Evolutionary conservation across 2,797 vertebrate species (phyloP).

Genomic region (Odontamblyopus rebecca): DNA sequence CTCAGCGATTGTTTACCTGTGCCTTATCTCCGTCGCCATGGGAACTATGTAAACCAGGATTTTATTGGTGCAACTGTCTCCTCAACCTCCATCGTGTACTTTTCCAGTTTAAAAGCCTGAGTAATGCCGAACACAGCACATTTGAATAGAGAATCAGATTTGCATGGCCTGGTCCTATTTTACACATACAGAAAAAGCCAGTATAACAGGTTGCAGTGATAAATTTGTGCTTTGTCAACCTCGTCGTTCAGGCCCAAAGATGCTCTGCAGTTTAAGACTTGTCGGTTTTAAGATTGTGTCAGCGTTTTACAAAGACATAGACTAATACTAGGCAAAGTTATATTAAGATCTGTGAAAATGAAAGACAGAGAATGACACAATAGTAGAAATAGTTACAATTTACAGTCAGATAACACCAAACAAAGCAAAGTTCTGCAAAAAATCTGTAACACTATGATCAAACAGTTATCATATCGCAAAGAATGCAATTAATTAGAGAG

Average conservation of each 20-base stretch:
- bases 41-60: conserved; percentile 57
- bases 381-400: not conserved
- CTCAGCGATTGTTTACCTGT: conserved; percentile 55
- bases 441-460: too few relatives aligned
- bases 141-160: conserved; percentile 7
- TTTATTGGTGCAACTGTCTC: conserved; percentile 39
- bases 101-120: conserved; percentile 7
- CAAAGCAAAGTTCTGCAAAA: too few relatives aligned
- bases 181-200: not conserved
- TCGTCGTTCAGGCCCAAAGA: not conserved
- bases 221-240: not conserved
- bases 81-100: not conserved
- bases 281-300: not conserved
- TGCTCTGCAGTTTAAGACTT: not conserved
- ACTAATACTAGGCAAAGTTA: too few relatives aligned
- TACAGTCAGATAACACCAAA: not conserved
- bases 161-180: not conserved
- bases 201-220: not conserved
- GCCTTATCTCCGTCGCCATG: conserved; percentile 56
- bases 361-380: not conserved
- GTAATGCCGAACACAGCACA: conserved; percentile 4
- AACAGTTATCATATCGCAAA: not conserved
- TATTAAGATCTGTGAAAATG: too few relatives aligned
- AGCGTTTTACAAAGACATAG: not conserved
- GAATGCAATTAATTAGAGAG: not conserved